A percentile compares a stretch with the other conserved stretches of the same genome.
These are phyloP conservation scores for Nymphalis c-album DNA, from an alignment of 2,888 invertebrate species.

Conservation along the genomic window DNA sequence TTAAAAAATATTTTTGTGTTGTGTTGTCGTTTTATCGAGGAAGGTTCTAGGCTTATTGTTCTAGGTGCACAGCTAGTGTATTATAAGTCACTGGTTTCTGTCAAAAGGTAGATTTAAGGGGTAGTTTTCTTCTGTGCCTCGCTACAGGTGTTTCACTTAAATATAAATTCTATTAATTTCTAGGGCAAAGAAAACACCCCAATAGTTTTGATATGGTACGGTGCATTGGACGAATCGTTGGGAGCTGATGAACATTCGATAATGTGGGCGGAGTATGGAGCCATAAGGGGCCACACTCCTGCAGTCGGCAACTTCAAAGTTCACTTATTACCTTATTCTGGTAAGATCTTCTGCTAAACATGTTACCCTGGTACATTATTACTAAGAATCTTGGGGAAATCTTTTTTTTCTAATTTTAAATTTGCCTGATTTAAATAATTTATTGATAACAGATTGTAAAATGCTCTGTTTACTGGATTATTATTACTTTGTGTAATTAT, in stretches of 20 bases:
- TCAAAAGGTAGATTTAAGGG: too few species aligned
- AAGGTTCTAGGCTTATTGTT: too few species aligned
- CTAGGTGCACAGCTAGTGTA: too few species aligned
- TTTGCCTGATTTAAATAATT: too few species aligned
- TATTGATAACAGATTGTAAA: too few species aligned
- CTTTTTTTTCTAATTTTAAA: too few species aligned
- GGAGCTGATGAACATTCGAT: slow-evolving; percentile 55
- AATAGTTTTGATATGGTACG: slow-evolving; percentile 89
- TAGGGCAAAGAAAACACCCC: slow-evolving; percentile 55
- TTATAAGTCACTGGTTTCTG: too few species aligned
- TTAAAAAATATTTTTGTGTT: too few species aligned
- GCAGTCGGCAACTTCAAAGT: slow-evolving; percentile 88
- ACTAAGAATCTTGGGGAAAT: background rate
- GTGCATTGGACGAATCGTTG: slow-evolving; percentile 86
- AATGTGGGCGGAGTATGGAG: slow-evolving; percentile 81
- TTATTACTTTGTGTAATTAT: too few species aligned
- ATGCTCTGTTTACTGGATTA: too few species aligned
- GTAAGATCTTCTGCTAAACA: slow-evolving; percentile 41
- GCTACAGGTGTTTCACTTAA: background rate
- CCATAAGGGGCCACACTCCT: slow-evolving; percentile 87
- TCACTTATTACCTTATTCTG: slow-evolving; percentile 58
- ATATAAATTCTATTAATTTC: slow-evolving; percentile 8
- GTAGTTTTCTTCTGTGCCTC: too few species aligned
- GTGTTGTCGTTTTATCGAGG: too few species aligned
- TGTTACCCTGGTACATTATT: background rate